Percentiles rank a stretch among this genome's conserved stretches.
phyloP scores from a whole-genome alignment of 2,113 vertebrate genomes.

The Carettochelys insculpta region DNA sequence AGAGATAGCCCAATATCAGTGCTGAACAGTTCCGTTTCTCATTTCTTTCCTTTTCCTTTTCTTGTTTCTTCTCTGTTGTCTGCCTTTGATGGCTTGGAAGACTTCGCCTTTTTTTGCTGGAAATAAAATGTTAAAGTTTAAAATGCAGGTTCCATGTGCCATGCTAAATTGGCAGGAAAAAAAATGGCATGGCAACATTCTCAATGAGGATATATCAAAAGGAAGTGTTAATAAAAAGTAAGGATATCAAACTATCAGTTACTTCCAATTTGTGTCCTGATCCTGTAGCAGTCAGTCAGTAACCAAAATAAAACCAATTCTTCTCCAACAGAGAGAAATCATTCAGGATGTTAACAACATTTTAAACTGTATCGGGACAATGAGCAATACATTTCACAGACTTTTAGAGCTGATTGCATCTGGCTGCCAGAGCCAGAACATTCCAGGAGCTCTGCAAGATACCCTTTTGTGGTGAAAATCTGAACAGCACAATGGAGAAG shows the following conservation, averaged over 20 bases:
- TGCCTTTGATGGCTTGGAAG: constrained; percentile 81
- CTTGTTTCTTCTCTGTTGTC: constrained; percentile 82
- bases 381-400: fast-evolving
- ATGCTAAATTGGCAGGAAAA: background rate
- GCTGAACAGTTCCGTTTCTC: constrained; percentile 19
- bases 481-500: background rate
- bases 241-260: background rate
- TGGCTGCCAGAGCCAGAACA: too few relatives aligned
- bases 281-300: background rate
- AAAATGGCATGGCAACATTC: background rate
- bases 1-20: background rate
- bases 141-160: background rate
- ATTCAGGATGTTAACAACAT: background rate
- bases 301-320: background rate
- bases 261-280: background rate
- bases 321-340: background rate
- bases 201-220: background rate
- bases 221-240: background rate
- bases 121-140: background rate
- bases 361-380: fast-evolving
- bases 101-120: constrained; percentile 88
- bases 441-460: background rate
- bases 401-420: too few relatives aligned
- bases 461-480: too few relatives aligned
- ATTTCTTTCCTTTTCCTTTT: constrained; percentile 82